Evolutionary conservation across 2,888 invertebrate genomes (phyloP).

Genomic region (Tetramorium bicarinatum): DNA sequence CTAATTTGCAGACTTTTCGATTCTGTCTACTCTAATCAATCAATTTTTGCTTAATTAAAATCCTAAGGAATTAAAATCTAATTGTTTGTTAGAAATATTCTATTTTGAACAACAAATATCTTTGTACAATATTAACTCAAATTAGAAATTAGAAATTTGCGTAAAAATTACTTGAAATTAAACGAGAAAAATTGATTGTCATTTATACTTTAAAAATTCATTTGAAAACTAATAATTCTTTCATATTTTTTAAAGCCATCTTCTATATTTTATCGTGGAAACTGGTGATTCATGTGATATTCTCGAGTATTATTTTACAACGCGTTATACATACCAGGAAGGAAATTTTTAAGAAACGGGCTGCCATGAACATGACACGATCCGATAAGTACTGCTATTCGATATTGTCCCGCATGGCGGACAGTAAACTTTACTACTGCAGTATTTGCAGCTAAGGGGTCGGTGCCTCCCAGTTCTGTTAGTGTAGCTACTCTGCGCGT

Average conservation of each 20-base stretch:
- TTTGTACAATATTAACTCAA: neutral
- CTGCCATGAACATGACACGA: slow-evolving; percentile 94
- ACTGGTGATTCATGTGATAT: neutral
- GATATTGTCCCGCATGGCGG: slow-evolving; percentile 95
- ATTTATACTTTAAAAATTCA: neutral
- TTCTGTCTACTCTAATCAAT: neutral
- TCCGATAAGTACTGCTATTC: slow-evolving; percentile 94
- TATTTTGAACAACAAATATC: neutral
- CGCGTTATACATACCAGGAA: slow-evolving; percentile 88
- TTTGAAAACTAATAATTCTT: neutral
- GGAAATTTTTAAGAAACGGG: slow-evolving; percentile 94
- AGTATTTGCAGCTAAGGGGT: slow-evolving; percentile 94
- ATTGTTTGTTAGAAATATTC: neutral
- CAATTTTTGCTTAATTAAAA: neutral
- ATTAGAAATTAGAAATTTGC: slow-evolving; percentile 3
- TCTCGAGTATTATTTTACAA: slow-evolving; percentile 15
- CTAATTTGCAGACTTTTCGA: neutral
- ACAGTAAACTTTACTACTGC: slow-evolving; percentile 97
- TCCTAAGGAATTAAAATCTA: neutral
- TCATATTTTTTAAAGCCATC: neutral
- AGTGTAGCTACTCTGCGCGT: slow-evolving; percentile 94
- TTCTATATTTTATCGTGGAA: neutral
- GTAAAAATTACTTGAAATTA: neutral
- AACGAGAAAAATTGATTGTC: neutral
- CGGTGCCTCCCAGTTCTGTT: slow-evolving; percentile 94